These are phyloP conservation scores for Stenoptilia bipunctidactyla DNA, from an alignment of 2,888 invertebrate genomes.

Conservation along the genomic window DNA sequence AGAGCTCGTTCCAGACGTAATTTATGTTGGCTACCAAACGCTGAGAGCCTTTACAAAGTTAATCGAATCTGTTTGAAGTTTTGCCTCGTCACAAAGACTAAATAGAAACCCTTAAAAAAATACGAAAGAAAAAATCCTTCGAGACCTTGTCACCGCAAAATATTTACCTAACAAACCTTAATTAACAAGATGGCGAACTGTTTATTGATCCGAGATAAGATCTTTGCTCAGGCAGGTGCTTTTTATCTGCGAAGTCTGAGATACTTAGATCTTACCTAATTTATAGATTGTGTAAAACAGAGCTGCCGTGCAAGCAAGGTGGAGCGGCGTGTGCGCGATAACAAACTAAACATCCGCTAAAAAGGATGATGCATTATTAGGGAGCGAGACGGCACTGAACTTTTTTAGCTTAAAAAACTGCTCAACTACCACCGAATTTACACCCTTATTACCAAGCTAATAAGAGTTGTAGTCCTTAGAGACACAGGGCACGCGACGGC, in stretches of 20 bases:
- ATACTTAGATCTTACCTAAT: constrained; percentile 41
- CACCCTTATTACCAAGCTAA: background rate
- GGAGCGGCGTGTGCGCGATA: constrained; percentile 64
- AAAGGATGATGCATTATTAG: constrained; percentile 43
- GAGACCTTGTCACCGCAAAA: constrained; percentile 26
- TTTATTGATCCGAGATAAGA: constrained; percentile 47
- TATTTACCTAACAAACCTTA: constrained; percentile 23
- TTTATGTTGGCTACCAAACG: constrained; percentile 1
- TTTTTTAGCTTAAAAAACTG: constrained; percentile 53
- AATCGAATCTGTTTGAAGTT: background rate
- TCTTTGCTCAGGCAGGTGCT: constrained; percentile 13
- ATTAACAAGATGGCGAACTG: constrained; percentile 35
- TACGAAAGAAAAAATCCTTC: background rate
- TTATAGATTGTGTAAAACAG: constrained; percentile 26
- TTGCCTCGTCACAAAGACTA: no score
- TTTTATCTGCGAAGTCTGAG: no score
- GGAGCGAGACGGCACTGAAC: constrained; percentile 37
- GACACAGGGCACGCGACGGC: constrained; percentile 53
- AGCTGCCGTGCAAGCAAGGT: constrained; percentile 43
- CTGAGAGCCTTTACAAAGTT: background rate
- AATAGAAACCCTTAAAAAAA: no score
- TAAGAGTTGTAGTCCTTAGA: background rate
- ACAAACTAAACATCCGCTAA: constrained; percentile 59
- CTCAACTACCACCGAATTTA: background rate
- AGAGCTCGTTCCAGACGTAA: background rate